These are phyloP conservation scores for Brachionus plicatilis DNA, from an alignment of 1,140 invertebrate species.

Conservation along the genomic window DNA sequence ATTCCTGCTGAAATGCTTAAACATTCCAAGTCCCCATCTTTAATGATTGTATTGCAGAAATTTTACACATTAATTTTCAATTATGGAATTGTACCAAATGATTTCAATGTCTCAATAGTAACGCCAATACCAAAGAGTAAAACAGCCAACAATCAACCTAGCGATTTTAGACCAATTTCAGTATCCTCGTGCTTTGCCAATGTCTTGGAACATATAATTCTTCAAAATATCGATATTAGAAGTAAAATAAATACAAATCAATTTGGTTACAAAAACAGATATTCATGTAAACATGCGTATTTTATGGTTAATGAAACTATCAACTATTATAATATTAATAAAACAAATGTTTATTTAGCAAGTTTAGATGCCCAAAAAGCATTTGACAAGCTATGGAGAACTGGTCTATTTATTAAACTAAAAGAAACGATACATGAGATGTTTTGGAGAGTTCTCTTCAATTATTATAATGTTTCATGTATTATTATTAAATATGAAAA, in stretches of 20 bases:
- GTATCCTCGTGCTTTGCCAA: neutral
- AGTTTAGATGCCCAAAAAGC: neutral
- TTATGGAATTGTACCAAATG: neutral
- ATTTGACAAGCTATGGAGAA: neutral
- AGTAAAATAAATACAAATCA: neutral
- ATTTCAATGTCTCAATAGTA: neutral
- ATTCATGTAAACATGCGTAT: neutral
- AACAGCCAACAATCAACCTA: neutral
- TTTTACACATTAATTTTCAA: neutral
- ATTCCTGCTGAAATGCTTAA: conserved; percentile 1
- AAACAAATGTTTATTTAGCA: neutral
- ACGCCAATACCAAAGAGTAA: neutral
- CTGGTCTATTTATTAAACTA: neutral
- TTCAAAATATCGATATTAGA: neutral
- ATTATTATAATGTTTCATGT: neutral
- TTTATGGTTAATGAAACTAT: neutral
- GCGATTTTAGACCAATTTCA: neutral
- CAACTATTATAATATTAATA: neutral
- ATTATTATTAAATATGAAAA: too few species aligned
- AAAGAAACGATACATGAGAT: neutral
- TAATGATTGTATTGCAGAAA: neutral
- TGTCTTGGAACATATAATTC: neutral
- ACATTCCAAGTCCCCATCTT: neutral
- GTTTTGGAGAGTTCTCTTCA: neutral
- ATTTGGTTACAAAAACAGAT: neutral